Percentiles rank a stretch among this genome's conserved stretches.
These are phyloP conservation scores for Gonioctena quinquepunctata DNA, from an alignment of 1,140 invertebrate genomes.

Conservation along the genomic window DNA sequence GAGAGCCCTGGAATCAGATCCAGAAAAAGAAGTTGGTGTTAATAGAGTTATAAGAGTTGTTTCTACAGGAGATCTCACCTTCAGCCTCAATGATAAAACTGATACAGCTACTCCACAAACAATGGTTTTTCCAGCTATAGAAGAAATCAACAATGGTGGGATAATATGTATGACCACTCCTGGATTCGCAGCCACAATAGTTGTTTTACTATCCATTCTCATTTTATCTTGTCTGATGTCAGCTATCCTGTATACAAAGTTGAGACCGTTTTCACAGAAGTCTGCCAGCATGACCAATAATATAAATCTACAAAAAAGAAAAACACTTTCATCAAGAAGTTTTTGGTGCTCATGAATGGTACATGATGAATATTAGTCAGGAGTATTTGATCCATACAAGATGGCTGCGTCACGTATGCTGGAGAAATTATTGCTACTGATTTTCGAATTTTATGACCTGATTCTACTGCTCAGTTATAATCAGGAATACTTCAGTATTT, in stretches of 20 bases:
- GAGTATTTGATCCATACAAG: too few relatives aligned
- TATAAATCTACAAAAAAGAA: too few relatives aligned
- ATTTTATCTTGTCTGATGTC: conserved; percentile 83
- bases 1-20: conserved; percentile 64
- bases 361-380: too few relatives aligned
- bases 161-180: conserved; percentile 92
- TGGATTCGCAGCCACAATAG: conserved; percentile 82
- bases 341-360: background rate
- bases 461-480: too few relatives aligned
- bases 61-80: conserved; percentile 82
- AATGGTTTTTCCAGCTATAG: conserved; percentile 69
- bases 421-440: too few relatives aligned
- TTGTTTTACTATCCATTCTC: conserved; percentile 78
- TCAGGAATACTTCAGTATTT: too few relatives aligned
- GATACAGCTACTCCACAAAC: conserved; percentile 63
- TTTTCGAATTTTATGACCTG: background rate
- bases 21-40: conserved; percentile 79
- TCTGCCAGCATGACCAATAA: conserved; percentile 52
- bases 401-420: too few relatives aligned
- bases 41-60: conserved; percentile 84
- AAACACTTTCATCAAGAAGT: background rate
- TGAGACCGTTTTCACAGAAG: conserved; percentile 68
- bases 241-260: conserved; percentile 78
- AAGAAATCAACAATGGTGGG: conserved; percentile 58
- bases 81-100: conserved; percentile 70